Evolutionary conservation across 2,797 vertebrate genomes (phyloP).

Genomic region (Melanitta fusca): DNA sequence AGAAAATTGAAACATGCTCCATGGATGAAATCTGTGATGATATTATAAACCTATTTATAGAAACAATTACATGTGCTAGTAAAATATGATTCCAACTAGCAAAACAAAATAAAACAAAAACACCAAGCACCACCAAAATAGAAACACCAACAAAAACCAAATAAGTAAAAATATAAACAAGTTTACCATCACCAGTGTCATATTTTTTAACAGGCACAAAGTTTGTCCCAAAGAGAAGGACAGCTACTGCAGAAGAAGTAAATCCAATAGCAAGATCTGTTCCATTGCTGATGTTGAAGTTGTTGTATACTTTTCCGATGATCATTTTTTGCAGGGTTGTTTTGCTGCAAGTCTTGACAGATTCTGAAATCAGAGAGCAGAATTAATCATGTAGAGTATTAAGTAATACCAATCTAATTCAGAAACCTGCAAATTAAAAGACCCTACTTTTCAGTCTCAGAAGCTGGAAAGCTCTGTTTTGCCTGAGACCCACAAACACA

Average conservation of each 20-base stretch:
- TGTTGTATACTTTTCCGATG: not conserved
- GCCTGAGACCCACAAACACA: not conserved
- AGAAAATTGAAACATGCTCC: not conserved
- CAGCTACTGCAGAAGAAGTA: slow-evolving; percentile 80
- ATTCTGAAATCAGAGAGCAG: slow-evolving; percentile 54
- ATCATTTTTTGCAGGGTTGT: slow-evolving; percentile 18
- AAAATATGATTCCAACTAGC: not conserved
- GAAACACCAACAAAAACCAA: not conserved
- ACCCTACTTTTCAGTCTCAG: not conserved
- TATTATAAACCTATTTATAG: not conserved
- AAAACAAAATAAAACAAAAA: slow-evolving; percentile 7
- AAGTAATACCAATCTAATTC: not conserved
- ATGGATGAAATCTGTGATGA: not conserved
- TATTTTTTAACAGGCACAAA: slow-evolving; percentile 90
- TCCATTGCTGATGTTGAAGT: slow-evolving; percentile 43
- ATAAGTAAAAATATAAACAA: not conserved
- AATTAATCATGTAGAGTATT: not conserved
- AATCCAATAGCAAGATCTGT: slow-evolving; percentile 82
- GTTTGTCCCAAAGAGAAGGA: slow-evolving; percentile 89
- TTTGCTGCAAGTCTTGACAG: not conserved
- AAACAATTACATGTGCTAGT: not conserved
- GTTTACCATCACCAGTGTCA: slow-evolving; percentile 91
- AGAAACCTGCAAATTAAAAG: not conserved
- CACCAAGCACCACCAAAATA: not conserved
- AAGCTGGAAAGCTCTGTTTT: not conserved